Evolutionary conservation across 2,113 vertebrate species (phyloP).

Genomic region (Ammodytes dubius): DNA sequence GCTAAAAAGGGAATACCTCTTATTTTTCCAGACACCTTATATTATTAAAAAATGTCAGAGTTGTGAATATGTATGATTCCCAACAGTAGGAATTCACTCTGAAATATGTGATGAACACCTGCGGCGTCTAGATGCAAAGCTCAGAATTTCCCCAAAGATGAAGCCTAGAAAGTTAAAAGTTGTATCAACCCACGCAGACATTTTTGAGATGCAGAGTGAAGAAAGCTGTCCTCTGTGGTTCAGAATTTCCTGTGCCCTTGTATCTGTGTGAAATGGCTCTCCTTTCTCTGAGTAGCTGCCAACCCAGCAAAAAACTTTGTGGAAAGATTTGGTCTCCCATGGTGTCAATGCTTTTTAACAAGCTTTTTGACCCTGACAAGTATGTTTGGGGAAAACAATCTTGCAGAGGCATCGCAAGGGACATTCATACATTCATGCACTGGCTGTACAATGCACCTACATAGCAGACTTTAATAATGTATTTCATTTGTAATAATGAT

Average conservation of each 20-base stretch:
- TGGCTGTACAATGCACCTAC: background rate
- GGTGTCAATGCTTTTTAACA: background rate
- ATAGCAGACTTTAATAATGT: background rate
- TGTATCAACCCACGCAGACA: slow-evolving; percentile 25
- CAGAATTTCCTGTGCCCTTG: slow-evolving; percentile 41
- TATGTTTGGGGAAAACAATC: background rate
- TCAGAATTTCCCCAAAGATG: slow-evolving; percentile 44
- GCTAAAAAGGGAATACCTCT: slow-evolving; percentile 41
- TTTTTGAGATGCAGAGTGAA: slow-evolving; percentile 29
- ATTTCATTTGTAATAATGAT: background rate
- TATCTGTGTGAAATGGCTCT: slow-evolving; percentile 26
- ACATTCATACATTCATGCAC: background rate
- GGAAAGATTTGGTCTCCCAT: slow-evolving; percentile 7
- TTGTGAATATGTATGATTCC: slow-evolving; percentile 39
- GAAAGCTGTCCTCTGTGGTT: slow-evolving; percentile 28
- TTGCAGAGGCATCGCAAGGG: background rate
- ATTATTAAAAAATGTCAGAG: slow-evolving; percentile 54
- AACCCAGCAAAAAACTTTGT: slow-evolving; percentile 16
- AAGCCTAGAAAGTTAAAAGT: slow-evolving; percentile 22
- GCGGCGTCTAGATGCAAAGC: slow-evolving; percentile 36
- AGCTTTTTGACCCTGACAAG: slow-evolving; percentile 10
- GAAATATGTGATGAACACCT: slow-evolving; percentile 53
- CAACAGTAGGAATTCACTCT: slow-evolving; percentile 25
- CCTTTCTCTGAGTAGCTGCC: slow-evolving; percentile 17
- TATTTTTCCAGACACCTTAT: slow-evolving; percentile 43